Base-by-base conservation (phyloP, 2,113 vertebrate species). In the Hemibagrus wyckioides region DNA sequence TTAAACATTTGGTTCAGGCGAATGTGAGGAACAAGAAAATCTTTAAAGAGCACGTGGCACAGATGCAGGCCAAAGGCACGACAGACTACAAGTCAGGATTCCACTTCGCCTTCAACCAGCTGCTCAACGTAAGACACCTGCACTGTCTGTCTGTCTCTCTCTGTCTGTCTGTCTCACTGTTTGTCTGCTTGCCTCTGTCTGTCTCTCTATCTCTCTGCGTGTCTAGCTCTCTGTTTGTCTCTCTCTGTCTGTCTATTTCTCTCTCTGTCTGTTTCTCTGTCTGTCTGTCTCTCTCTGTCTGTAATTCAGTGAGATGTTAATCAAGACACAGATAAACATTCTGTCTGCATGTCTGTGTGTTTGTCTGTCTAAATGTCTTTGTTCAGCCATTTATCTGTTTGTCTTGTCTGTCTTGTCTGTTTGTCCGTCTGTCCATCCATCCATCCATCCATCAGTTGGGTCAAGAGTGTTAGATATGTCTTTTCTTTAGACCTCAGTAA, bases 1-100 rank as follows among this genome's bases (percentile, higher is more conserved):
- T 99, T 94, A 97, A 95, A 84, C 97, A 99, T 92, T 94, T 99
- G 75, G 98, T 99, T 80, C 98, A 99, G 92, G 98, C 98, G 84
- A 99, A 99, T 25, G 97, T 99, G 57, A 96, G 97, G 4, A 99
- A 99, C 94, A 99, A 99, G 92, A 99, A 99, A 93, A 98, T 99
- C 92, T 99, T 99, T 92, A 99, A 99, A 94, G 97, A 99, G 25
- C 97, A 97, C 0, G 98, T 99, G 85, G 95, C 97, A 91, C 96
- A 97, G 80, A 99, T 99, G 98, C 96, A 97, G 93, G 98, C 98
- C 86, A 98, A 99, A 94, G 98, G 98, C 92, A 98, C 97, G 0
- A 99, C 98, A 0, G 98, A 99, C 93, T 99, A 99, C 94, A 99
- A 99, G 91, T 97, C 98, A 23, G 98, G 98, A 89, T 99, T 99